Evolutionary conservation across 2,888 invertebrate genomes (phyloP), one percentile per base, ranked within the genome.

Genomic region (Hesperia comma): DNA sequence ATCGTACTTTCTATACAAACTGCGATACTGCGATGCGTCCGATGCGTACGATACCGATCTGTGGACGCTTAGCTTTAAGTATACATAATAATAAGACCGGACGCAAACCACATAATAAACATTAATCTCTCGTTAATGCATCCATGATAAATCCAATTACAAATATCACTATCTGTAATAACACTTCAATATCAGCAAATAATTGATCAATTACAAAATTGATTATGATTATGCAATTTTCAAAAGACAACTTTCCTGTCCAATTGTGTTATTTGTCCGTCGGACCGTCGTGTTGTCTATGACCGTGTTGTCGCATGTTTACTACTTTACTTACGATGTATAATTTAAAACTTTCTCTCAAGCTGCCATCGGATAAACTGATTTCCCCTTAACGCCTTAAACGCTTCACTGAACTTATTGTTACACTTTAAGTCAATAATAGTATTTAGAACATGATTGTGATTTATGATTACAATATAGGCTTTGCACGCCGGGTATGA

Each of bases 341-440:
- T 88, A 91, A 90, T 92, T 90, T 91, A 82, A 85, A 87, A 92
- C 92, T 92, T 92, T 92, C 91, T 86, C 90, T 79, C 78, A 80
- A 81, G 75, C 76, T 75, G 77, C 77, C 75, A 77, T 79, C 75
- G 79, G 77, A 78, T 78, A 81, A n/a, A n/a, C n/a, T n/a, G 84
- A 84, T 88, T 90, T 89, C 88, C 85, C 88, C 87, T 86, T 83
- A 82, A 74, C 77, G 76, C 75, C 69, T 72, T 78, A 79, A 75
- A 81, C 76, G 84, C 82, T 83, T 83, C 85, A 87, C 81, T 82
- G 77, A 76, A 71, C 79, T 78, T 77, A 79, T 78, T 79, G 78
- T 77, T 70, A 70, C 66, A 69, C 71, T 63, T 57, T 62, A 51
- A 61, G 46, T 49, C 61, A 67, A 61, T 61, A 61, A 67, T 15